Evolutionary conservation across 2,113 vertebrate species (phyloP).

Genomic region (Callaeas wilsoni): DNA sequence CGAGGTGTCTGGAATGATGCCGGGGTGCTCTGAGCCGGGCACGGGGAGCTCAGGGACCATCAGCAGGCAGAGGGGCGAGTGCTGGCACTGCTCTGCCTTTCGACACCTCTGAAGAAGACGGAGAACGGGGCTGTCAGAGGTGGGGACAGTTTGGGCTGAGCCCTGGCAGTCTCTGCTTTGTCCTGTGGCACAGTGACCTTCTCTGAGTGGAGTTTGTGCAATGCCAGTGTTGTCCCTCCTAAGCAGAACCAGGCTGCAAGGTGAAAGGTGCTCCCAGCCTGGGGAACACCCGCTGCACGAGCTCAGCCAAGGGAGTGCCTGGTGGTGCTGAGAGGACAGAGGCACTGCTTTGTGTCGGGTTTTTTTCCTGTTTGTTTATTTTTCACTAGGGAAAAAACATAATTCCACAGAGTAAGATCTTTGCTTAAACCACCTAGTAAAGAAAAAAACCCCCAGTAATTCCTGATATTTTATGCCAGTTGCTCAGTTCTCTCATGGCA

Average conservation of each 20-base stretch:
- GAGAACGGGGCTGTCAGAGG: rapidly evolving
- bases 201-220: background rate
- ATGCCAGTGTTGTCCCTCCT: background rate
- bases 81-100: background rate
- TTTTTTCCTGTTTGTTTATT: background rate
- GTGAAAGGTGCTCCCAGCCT: rapidly evolving
- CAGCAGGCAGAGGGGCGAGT: background rate
- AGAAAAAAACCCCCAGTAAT: background rate
- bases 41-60: background rate
- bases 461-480: background rate
- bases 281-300: background rate
- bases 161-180: background rate
- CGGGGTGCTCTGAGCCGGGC: background rate
- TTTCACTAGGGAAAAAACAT: background rate
- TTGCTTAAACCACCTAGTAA: background rate
- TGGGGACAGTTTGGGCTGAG: background rate
- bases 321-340: background rate
- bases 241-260: background rate
- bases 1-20: background rate
- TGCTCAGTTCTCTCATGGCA: background rate
- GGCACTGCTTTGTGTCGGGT: rapidly evolving
- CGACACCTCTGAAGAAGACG: background rate
- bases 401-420: background rate
- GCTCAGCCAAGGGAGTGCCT: background rate
- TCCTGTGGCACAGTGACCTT: background rate